Base-by-base conservation (phyloP, 2,888 invertebrate genomes). In the Plagiodera versicolora region DNA sequence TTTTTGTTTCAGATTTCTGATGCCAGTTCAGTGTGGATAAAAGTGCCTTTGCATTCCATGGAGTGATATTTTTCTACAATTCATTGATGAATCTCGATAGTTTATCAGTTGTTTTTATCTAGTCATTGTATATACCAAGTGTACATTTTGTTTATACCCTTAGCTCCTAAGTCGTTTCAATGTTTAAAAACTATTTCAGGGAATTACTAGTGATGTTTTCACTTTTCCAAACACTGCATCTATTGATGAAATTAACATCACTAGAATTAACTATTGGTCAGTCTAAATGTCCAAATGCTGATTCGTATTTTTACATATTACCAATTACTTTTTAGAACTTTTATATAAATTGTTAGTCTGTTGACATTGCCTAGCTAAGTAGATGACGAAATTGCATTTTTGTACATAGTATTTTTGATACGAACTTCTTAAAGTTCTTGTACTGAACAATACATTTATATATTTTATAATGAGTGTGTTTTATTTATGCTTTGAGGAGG, bases 31-130 rank as follows among this genome's bases (percentile, higher is more conserved):
- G n/a, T n/a, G n/a, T n/a, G n/a, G n/a, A n/a, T n/a, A n/a, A n/a
- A 71, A 74, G 78, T 78, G 79, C 79, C 78, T 80, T 78, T 61
- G 70, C 74, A 75, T 74, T 75, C 75, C 75, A 72, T 69, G 68
- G 74, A 76, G 77, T 77, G 77, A 78, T 76, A 77, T 74, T 72
- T 71, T 72, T 68, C 67, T 67, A 67, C 66, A 65, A 70, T 70
- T 71, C 70, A 71, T 70, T 68, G 56, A 70, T 72, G 65, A 64
- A 64, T 67, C 67, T 67, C 65, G 61, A 67, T 71, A 75, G 73
- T 77, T 74, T 77, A 76, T 75, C 72, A 68, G 70, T 72, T 73
- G 68, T 73, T 74, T 70, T 70, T n/a, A 14, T 76, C 77, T 77
- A 77, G 76, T 76, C 77, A 78, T 76, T 76, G 73, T 76, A 76